Evolutionary conservation across 2,797 vertebrate genomes (phyloP), one percentile per base, ranked within the genome.

Genomic region (Limnodromus scolopaceus): DNA sequence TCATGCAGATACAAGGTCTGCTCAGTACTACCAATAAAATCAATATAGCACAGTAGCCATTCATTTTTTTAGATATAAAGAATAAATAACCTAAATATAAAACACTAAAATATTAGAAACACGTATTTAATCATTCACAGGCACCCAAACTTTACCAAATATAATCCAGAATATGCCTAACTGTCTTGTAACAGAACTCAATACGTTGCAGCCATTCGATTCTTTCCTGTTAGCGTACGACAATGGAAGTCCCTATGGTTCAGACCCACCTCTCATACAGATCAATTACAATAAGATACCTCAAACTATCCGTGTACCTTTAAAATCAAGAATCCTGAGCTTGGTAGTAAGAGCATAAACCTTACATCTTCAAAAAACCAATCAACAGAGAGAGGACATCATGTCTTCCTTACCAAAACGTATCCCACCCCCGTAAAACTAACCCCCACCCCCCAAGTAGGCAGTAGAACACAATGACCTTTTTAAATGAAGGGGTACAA

Each of bases 71-170:
- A 98, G 97, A 98, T 98, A 98, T 98, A 98, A 98, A 98, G 98
- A 99, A 98, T 98, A 99, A 99, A 98, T 99, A 98, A 98, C 98
- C 98, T 98, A 98, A 98, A 98, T 98, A 98, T 98, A 98, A 99
- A 98, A 98, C 98, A 98, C 98, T 98, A 98, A 98, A 98, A 98
- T 98, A 98, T 98, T 98, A 98, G 98, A 98, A 98, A 98, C 98
- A 98, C 27, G 93, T 97, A 98, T 98, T 98, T 98, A 97, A 98
- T 98, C 98, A 98, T 97, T 98, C 98, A 98, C 98, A 98, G 98
- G 98, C 98, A 98, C 97, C 97, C 98, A 98, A 97, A 98, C 97
- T 93, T 98, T 98, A 98, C 98, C 96, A 98, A 98, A 97, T 98
- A 98, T 92, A 97, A 98, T 94, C 96, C 98, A 98, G 92, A 98